These are phyloP conservation scores for Pteronura brasiliensis DNA, from an alignment of 2,113 vertebrate species.

Conservation along the genomic window DNA sequence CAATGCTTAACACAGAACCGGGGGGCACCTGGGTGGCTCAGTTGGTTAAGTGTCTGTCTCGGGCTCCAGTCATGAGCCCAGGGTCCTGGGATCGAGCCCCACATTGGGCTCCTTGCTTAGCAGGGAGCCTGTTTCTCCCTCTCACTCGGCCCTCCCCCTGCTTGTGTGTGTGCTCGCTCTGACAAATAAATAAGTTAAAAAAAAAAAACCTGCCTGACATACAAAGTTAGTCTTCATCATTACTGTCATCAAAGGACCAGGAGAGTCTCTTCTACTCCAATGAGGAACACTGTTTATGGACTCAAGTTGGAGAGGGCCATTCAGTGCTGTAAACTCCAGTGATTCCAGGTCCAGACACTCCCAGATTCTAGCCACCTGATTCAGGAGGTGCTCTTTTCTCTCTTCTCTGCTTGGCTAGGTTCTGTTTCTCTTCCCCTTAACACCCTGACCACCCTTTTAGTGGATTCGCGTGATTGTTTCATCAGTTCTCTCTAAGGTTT, in stretches of 20 bases:
- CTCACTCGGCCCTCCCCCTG: too few species aligned
- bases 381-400: neutral
- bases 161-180: neutral
- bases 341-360: neutral
- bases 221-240: neutral
- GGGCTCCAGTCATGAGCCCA: neutral
- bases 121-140: neutral
- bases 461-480: neutral
- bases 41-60: neutral
- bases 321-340: neutral
- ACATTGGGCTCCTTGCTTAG: neutral
- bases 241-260: neutral
- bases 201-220: neutral
- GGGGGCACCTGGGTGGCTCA: neutral
- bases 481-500: neutral
- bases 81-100: neutral
- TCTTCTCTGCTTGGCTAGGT: neutral
- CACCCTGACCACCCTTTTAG: neutral
- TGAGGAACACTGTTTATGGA: neutral
- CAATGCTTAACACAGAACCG: neutral
- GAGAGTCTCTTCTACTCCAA: neutral
- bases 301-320: neutral
- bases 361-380: neutral
- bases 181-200: neutral
- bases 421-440: constrained; percentile 47